Conservation (phyloP, 2,797 vertebrate species). For the Florisuga fusca region DNA sequence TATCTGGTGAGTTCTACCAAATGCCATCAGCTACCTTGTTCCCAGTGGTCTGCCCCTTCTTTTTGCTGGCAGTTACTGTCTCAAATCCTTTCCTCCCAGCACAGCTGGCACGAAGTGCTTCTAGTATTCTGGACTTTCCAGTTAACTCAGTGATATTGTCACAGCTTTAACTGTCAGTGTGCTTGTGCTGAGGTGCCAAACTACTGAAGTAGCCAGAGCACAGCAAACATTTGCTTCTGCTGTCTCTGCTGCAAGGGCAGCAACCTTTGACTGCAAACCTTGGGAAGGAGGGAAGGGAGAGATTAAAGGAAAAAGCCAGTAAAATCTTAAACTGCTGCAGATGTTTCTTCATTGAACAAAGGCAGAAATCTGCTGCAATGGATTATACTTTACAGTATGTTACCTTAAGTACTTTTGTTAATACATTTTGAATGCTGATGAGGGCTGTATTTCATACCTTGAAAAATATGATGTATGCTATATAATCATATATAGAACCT, state of each 20-base stretch:
- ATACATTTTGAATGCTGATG: not conserved
- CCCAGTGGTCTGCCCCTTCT: not conserved
- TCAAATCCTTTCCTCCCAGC: not conserved
- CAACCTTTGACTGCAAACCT: not conserved
- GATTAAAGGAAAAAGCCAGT: not conserved
- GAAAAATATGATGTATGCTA: not conserved
- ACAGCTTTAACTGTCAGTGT: not conserved
- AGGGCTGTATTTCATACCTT: not conserved
- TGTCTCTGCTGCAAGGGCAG: not conserved
- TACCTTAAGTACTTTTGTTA: not conserved
- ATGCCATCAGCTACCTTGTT: not conserved
- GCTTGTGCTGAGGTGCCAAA: not conserved
- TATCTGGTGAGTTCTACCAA: not conserved
- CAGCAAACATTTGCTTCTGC: not conserved
- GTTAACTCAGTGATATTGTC: not conserved
- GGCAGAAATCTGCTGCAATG: not conserved
- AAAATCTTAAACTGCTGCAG: not conserved
- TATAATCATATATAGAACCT: no score
- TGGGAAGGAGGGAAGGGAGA: not conserved
- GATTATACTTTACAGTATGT: not conserved
- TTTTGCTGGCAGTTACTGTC: not conserved
- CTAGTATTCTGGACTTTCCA: not conserved
- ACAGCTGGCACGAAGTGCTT: not conserved
- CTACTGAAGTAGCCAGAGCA: not conserved
- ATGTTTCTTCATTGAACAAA: not conserved